phyloP scores from a whole-genome alignment of 2,797 vertebrate species.

The Australoheros facetus region DNA sequence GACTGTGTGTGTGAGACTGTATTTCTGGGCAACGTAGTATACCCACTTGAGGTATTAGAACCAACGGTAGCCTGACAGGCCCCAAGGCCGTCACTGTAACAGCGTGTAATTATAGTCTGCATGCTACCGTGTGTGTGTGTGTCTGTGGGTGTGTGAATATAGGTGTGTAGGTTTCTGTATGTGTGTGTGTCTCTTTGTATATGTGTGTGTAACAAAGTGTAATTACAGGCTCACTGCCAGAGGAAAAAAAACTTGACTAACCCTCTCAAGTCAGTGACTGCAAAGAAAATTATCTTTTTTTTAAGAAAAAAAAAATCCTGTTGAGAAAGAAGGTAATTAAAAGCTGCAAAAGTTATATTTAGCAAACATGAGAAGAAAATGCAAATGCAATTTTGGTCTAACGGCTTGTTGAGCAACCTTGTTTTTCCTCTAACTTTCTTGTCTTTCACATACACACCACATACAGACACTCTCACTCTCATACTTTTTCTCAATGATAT shows the following conservation, averaged over 20 bases:
- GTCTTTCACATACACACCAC: neutral
- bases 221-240: conserved; percentile 19
- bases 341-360: conserved; percentile 43
- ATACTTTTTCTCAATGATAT: neutral
- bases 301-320: neutral
- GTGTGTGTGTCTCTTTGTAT: neutral
- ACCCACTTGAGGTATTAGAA: conserved; percentile 19
- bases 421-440: conserved; percentile 9
- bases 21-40: neutral
- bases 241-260: neutral
- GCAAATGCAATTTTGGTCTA: conserved; percentile 27
- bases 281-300: conserved; percentile 10
- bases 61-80: conserved; percentile 35
- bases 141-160: neutral
- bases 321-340: conserved; percentile 10
- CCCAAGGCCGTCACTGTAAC: conserved; percentile 31
- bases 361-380: conserved; percentile 41
- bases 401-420: conserved; percentile 14
- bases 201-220: neutral
- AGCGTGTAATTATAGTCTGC: conserved; percentile 41
- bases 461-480: neutral
- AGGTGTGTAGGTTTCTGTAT: conserved; percentile 13
- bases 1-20: neutral
- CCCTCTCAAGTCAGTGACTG: neutral
- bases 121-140: neutral